Conservation (phyloP, 1,140 invertebrate species). For the Papilio aristodemus region DNA sequence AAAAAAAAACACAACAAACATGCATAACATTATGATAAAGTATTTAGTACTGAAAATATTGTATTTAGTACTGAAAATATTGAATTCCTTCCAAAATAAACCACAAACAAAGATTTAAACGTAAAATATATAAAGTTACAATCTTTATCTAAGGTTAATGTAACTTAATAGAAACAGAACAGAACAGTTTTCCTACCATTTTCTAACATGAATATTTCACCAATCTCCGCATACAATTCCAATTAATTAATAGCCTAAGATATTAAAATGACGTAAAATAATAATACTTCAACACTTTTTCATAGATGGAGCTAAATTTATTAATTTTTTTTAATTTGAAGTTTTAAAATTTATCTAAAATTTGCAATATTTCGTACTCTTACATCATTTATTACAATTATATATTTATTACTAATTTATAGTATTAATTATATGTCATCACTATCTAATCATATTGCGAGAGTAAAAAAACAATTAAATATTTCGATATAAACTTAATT, state of each 20-base stretch:
- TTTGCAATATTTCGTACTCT: neutral
- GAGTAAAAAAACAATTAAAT: neutral
- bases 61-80: neutral
- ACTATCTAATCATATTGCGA: neutral
- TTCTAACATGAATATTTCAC: neutral
- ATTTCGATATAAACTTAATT: neutral
- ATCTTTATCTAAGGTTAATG: neutral
- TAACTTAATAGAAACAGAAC: no score
- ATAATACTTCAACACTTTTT: neutral
- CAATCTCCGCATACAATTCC: neutral
- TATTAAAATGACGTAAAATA: neutral
- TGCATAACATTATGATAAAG: no score
- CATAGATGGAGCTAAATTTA: neutral
- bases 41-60: no score
- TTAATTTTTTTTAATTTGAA: neutral
- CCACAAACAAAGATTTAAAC: neutral
- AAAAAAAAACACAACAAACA: no score
- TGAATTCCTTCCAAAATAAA: neutral
- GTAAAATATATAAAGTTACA: neutral
- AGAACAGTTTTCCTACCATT: neutral
- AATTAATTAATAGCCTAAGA: neutral
- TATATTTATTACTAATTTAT: slow-evolving; percentile 3
- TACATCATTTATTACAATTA: neutral
- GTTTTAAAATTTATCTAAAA: neutral
- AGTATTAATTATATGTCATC: neutral